A percentile compares a stretch with the other conserved stretches of the same genome.
Evolutionary conservation across 2,113 vertebrate species (phyloP).

Genomic region (Catagonus wagneri): DNA sequence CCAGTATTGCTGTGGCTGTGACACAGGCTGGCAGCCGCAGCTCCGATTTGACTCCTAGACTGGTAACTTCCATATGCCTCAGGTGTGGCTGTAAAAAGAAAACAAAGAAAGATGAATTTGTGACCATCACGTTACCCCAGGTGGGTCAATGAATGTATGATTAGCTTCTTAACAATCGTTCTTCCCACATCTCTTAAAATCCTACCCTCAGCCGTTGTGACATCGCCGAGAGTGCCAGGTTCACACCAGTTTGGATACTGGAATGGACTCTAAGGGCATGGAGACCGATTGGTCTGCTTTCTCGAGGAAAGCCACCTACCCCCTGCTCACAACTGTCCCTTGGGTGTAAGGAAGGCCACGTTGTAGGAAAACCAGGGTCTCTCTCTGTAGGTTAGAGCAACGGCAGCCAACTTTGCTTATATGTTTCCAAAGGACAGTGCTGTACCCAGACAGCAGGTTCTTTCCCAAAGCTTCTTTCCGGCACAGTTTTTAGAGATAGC

Average conservation of each 20-base stretch:
- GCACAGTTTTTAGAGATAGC: slow-evolving; percentile 39
- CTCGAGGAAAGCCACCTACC: neutral
- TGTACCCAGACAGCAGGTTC: neutral
- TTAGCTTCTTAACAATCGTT: neutral
- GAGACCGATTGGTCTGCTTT: no score
- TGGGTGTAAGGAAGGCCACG: neutral
- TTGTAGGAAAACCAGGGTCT: neutral
- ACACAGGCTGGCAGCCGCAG: no score
- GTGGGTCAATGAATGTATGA: neutral
- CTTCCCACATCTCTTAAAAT: neutral
- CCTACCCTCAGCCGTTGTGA: neutral
- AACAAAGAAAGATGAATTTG: neutral
- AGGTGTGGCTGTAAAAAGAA: no score
- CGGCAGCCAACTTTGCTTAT: neutral
- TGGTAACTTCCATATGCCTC: no score
- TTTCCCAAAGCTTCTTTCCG: neutral
- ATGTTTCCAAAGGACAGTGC: slow-evolving; percentile 22
- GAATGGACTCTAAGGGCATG: neutral
- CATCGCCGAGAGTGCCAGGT: neutral
- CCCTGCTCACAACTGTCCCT: neutral
- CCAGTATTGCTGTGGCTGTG: no score
- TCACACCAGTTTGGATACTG: neutral
- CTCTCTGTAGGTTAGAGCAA: neutral
- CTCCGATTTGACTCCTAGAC: no score
- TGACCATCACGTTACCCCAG: neutral